Evolutionary conservation across 2,113 vertebrate genomes (phyloP).

Genomic region (Columba livia): DNA sequence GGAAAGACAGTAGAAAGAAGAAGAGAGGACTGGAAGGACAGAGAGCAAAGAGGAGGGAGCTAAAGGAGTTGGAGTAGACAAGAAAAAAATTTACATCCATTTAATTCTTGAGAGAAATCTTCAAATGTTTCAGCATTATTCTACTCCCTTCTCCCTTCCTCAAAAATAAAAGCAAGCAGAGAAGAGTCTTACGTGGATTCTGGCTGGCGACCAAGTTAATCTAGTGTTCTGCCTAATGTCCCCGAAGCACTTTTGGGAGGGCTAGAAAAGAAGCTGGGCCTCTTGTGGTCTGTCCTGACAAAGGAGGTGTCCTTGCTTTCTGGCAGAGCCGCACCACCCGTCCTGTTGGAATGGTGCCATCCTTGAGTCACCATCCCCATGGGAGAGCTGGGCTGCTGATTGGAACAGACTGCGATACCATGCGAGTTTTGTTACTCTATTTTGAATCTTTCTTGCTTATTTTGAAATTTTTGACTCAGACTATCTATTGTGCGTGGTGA

Average conservation of each 20-base stretch:
- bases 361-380: not conserved
- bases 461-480: not conserved
- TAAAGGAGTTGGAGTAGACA: not conserved
- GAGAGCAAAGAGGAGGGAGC: not conserved
- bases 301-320: not conserved
- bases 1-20: not conserved
- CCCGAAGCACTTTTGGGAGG: not conserved
- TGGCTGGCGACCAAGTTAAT: not conserved
- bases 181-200: no score
- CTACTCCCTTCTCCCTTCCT: not conserved
- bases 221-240: not conserved
- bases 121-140: not conserved
- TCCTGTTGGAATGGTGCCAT: not conserved
- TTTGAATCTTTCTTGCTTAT: not conserved
- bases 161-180: not conserved
- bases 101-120: not conserved
- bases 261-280: not conserved
- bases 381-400: not conserved
- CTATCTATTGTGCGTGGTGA: not conserved
- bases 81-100: not conserved
- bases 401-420: rapidly evolving
- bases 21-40: not conserved
- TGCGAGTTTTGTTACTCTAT: not conserved
- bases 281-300: not conserved
- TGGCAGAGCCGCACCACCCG: not conserved